Evolutionary conservation across 1,140 invertebrate genomes (phyloP), one percentile per base, ranked within the genome.

Genomic region (Ganaspis sp.): DNA sequence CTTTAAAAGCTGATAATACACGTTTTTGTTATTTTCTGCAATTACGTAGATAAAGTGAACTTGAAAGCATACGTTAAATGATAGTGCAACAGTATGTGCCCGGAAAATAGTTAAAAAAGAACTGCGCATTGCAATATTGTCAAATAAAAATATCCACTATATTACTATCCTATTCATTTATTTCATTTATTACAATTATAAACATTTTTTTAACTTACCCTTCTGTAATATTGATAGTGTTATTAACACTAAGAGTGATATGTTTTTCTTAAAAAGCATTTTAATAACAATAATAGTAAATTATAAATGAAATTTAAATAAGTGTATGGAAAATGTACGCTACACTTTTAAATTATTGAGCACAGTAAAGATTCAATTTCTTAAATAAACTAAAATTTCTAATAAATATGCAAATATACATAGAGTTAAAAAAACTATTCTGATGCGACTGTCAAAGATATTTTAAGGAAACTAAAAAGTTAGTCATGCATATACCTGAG

Each of bases 31-130:
- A 0, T 54, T 64, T 34, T 64, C 58, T 64, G 23, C 29, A 64
- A 64, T 64, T 64, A 29, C 4, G 23, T 8, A 64, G 58, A 64
- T 64, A 64, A 64, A 64, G 29, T n/a, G 29, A 29, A 34, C 23
- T 64, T 64, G 21, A 29, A 64, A 64, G 58, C 58, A 23, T 64
- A 29, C 26, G 58, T 0, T 2, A 5, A 34, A 29, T 15, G 58
- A 64, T 29, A 29, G 15, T 12, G 21, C 1, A 12, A 64, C 8
- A n/a, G 15, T 12, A 29, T 64, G 4, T 26, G 17, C 0, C 42
- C 29, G 29, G 29, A 34, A 34, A 34, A 34, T 3, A 34, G 6
- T 34, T 34, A 2, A 34, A 34, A 34, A 34, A 34, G 2, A 3
- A 34, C 29, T 4, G 12, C n/a, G 12, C 12, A 45, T 11, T 15